Percentiles rank a stretch among this genome's conserved stretches.
Evolutionary conservation across 1,140 invertebrate genomes (phyloP).

Genomic region (Lordiphosa clarofinis): DNA sequence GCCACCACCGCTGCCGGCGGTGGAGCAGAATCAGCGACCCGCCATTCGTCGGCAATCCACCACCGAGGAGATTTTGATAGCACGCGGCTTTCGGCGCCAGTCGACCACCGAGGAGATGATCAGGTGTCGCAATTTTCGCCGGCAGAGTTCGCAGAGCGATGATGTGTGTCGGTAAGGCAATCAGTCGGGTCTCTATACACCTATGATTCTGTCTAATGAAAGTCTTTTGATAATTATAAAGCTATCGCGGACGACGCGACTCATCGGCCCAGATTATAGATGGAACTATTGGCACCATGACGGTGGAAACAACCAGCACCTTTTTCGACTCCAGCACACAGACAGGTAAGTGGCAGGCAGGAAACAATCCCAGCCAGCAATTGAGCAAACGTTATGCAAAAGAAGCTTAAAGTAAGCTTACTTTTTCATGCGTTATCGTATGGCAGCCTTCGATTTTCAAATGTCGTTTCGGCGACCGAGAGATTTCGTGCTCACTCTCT

Average conservation of each 20-base stretch:
- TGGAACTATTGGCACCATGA: constrained; percentile 95
- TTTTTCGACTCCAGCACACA: constrained; percentile 96
- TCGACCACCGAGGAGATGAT: constrained; percentile 96
- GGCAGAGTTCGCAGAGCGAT: constrained; percentile 89
- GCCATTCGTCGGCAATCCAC: constrained; percentile 92
- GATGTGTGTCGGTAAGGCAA: constrained; percentile 84
- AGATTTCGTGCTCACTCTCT: too few relatives aligned
- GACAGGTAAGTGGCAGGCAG: constrained; percentile 86
- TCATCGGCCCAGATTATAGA: constrained; percentile 94
- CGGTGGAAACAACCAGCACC: constrained; percentile 93
- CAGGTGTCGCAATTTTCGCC: constrained; percentile 90
- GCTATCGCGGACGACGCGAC: constrained; percentile 88
- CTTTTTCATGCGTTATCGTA: too few relatives aligned
- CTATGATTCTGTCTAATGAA: too few relatives aligned
- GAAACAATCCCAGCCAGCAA: too few relatives aligned
- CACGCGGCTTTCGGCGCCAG: constrained; percentile 92
- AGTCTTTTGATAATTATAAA: not conserved
- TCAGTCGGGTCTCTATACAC: not conserved
- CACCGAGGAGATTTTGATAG: constrained; percentile 94
- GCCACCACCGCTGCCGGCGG: constrained; percentile 80
- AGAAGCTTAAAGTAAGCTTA: too few relatives aligned
- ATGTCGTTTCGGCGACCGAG: too few relatives aligned
- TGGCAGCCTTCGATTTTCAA: too few relatives aligned
- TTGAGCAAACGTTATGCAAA: too few relatives aligned
- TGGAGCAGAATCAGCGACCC: constrained; percentile 82